Conservation (phyloP, 2,888 invertebrate genomes). For the Tiphia femorata region DNA sequence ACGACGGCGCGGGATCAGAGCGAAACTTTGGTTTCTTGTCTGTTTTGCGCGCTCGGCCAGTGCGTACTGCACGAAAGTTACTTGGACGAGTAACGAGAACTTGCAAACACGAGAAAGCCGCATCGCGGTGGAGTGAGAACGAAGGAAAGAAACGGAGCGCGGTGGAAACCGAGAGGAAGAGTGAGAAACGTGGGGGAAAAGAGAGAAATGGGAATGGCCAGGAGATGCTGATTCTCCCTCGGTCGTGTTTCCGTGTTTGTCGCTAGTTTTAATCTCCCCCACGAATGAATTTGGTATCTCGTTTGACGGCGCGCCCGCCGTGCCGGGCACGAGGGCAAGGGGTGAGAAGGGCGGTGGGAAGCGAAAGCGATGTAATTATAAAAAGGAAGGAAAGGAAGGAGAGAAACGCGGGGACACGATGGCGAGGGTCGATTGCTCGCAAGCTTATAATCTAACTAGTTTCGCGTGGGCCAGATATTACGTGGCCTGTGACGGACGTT, state of each 20-base stretch:
- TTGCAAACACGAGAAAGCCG: too few relatives aligned
- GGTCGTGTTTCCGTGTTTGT: constrained; percentile 45
- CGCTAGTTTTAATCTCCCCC: constrained; percentile 54
- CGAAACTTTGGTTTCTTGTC: constrained; percentile 45
- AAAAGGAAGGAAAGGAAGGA: constrained; percentile 51
- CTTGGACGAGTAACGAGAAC: constrained; percentile 36
- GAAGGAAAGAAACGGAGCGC: not conserved
- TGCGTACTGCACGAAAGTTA: constrained; percentile 28
- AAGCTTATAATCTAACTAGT: constrained; percentile 46
- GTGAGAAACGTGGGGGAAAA: not conserved
- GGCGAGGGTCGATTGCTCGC: constrained; percentile 28
- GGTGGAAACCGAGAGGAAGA: not conserved
- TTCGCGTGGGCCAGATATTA: constrained; percentile 43
- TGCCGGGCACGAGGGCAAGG: constrained; percentile 12
- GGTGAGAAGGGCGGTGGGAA: not conserved
- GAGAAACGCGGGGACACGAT: constrained; percentile 17
- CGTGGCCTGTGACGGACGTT: constrained; percentile 36
- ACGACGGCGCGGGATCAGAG: constrained; percentile 29
- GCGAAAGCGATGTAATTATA: constrained; percentile 53
- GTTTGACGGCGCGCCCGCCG: too few relatives aligned
- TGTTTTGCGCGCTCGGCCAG: constrained; percentile 27
- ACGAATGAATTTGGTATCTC: constrained; percentile 39
- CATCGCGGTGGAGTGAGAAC: too few relatives aligned
- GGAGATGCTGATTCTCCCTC: constrained; percentile 26
- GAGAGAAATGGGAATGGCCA: constrained; percentile 7